Evolutionary conservation across 2,113 vertebrate genomes (phyloP).

Genomic region (Heterotilapia buettikoferi): DNA sequence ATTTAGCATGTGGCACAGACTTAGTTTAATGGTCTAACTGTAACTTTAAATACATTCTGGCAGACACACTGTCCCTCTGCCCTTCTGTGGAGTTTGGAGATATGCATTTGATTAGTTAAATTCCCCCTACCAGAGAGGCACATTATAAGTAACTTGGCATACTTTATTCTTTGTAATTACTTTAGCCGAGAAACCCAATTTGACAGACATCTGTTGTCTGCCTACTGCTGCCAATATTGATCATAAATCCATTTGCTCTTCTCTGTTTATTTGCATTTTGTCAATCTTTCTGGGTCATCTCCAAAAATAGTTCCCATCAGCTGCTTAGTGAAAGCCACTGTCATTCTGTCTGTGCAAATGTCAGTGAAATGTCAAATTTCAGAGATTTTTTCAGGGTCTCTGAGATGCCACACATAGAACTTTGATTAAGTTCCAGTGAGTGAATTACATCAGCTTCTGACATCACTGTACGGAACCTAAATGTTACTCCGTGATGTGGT

Average conservation of each 20-base stretch:
- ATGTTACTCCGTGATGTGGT: not conserved
- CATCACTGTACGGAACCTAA: not conserved
- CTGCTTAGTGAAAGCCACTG: not conserved
- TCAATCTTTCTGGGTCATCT: not conserved
- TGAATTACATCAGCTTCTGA: not conserved
- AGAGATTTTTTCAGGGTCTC: not conserved
- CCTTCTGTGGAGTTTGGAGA: not conserved
- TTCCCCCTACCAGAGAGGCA: not conserved
- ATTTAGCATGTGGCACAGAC: conserved; percentile 11
- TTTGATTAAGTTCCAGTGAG: not conserved
- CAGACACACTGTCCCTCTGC: not conserved
- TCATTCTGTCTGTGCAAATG: conserved; percentile 32
- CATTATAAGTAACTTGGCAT: not conserved
- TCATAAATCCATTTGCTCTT: conserved; percentile 23
- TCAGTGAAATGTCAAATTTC: conserved; percentile 34
- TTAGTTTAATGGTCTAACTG: conserved; percentile 1
- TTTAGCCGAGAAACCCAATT: not conserved
- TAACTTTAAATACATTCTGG: conserved; percentile 1
- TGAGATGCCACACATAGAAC: not conserved
- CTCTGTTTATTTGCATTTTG: conserved; percentile 17
- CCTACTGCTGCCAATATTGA: conserved; percentile 1
- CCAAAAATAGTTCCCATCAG: conserved; percentile 21
- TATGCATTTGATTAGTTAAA: not conserved
- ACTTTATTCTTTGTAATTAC: conserved; percentile 1
- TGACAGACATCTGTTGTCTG: conserved; percentile 12